Conservation (phyloP, 2,888 invertebrate species). For the Nesidiocoris tenuis region DNA sequence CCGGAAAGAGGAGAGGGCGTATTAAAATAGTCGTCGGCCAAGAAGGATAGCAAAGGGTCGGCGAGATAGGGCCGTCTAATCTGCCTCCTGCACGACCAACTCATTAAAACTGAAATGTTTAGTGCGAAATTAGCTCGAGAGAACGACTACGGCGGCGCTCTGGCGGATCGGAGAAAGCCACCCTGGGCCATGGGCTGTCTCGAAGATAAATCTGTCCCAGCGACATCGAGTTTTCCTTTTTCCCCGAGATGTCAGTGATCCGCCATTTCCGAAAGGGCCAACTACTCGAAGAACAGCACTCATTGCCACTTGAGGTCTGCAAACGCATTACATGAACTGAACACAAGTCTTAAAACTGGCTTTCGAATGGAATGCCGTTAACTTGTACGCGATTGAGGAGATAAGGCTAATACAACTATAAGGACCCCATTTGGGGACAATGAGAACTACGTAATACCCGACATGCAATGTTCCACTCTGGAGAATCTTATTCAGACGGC, state of each 20-base stretch:
- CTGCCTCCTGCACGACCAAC: conserved; percentile 18
- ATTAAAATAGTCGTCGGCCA: background rate
- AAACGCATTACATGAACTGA: no score
- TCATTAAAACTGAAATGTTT: conserved; percentile 24
- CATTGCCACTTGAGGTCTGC: no score
- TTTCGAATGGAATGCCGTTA: no score
- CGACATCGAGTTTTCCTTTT: background rate
- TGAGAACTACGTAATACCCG: no score
- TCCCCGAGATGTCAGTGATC: no score
- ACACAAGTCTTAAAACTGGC: no score
- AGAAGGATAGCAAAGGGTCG: background rate
- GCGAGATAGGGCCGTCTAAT: conserved; percentile 11
- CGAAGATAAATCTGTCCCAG: no score
- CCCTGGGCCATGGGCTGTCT: background rate
- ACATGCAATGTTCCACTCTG: no score
- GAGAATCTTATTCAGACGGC: no score
- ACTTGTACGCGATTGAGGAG: no score
- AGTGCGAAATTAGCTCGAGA: conserved; percentile 7
- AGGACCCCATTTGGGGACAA: no score
- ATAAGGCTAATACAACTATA: no score
- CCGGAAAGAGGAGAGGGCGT: background rate
- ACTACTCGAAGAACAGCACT: background rate
- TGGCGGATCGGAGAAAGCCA: background rate
- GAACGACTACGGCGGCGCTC: background rate
- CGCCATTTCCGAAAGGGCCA: background rate